Base-by-base conservation (phyloP, 2,888 invertebrate species). In the Mellilla xanthometata region DNA sequence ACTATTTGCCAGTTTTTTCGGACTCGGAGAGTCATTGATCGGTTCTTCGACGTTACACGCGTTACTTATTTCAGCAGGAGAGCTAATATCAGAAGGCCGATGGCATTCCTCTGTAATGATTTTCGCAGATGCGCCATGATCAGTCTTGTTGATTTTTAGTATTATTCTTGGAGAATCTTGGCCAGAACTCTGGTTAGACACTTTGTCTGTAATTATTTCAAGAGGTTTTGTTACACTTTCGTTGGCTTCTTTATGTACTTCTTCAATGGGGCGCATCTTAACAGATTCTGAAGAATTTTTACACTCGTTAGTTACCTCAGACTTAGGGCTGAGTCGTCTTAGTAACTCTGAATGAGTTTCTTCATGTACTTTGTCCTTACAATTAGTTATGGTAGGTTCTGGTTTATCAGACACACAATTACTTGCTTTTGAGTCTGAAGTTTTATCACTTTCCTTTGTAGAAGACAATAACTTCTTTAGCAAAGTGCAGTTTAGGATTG, bases 81-180 rank as follows among this genome's bases (percentile, higher is more conserved):
- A 51, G 43, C 60, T 5, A 3, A 6, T 57, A 15, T 79, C 80
- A 41, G 31, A 41, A 13, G 72, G 60, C 55, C 67, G 73, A 49
- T 72, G 76, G 6, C 61, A 40, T 29, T 88, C 87, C 69, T 90
- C 90, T 45, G 88, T 88, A 41, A 90, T 79, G 50, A 89, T 84
- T 78, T 90, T 84, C 28, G 90, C 80, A 54, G 87, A 86, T 57
- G 90, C 55, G 52, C 90, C 90, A 68, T 88, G 86, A 60, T 90
- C 91, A 62, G 91, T 91, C 81, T 93, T 93, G 69, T 93, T 92
- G 58, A 93, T 93, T 79, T 93, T 93, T 61, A 93, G 79, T 56
- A 93, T 92, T 58, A 93, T 93, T 63, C 93, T 70, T 42, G 91
- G 91, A 15, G 91, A 91, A 64, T 90, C 90, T 74, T 89, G 89